phyloP scores from a whole-genome alignment of 2,797 vertebrate species.

The Tenualosa thibaudeaui region DNA sequence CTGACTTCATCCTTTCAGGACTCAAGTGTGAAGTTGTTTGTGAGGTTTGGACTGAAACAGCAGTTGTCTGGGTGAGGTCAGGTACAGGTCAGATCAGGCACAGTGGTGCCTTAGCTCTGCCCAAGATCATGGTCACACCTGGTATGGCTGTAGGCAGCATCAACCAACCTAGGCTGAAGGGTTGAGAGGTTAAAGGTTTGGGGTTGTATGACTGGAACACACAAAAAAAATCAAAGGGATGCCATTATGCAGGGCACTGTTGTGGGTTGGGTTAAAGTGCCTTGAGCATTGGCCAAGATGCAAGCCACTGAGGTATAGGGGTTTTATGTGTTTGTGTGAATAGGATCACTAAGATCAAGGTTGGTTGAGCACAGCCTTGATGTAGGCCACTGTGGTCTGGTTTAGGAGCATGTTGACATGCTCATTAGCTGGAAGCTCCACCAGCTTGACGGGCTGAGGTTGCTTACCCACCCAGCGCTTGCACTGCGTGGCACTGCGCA shows the following conservation, averaged over 20 bases:
- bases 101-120: background rate
- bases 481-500: conserved; percentile 85
- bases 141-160: background rate
- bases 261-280: background rate
- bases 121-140: background rate
- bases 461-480: conserved; percentile 79
- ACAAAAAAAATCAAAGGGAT: background rate
- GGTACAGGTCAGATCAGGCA: background rate
- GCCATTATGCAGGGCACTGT: background rate
- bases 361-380: conserved; percentile 82
- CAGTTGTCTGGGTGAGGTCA: background rate
- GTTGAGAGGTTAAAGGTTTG: background rate
- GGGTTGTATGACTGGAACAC: background rate
- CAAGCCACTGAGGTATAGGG: background rate
- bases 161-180: background rate
- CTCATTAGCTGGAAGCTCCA: conserved; percentile 84
- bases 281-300: background rate
- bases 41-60: too few species aligned
- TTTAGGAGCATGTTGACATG: conserved; percentile 91
- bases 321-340: background rate
- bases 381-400: conserved; percentile 84
- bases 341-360: conserved; percentile 55
- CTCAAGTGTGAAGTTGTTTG: background rate
- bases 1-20: background rate
- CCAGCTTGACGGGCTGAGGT: conserved; percentile 77